Evolutionary conservation across 2,888 invertebrate genomes (phyloP).

Genomic region (Pemphredon lugubris): DNA sequence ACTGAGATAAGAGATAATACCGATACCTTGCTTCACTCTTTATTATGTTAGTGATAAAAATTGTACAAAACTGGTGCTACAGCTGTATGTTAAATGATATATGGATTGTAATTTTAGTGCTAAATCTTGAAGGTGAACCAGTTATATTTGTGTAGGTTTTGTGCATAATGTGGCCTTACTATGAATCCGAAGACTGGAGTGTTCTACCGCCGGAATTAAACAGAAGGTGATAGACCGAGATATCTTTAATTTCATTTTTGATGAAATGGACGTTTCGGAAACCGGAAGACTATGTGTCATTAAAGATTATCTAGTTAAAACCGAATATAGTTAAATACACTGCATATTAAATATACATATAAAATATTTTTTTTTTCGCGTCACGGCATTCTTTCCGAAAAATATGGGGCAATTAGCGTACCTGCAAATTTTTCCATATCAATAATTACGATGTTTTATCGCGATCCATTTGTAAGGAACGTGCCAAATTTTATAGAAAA

Average conservation of each 20-base stretch:
- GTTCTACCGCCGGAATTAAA: slow-evolving; percentile 92
- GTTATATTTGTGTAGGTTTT: slow-evolving; percentile 39
- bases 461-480: too few species aligned
- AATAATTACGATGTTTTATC: too few species aligned
- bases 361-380: too few species aligned
- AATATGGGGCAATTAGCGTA: too few species aligned
- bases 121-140: slow-evolving; percentile 30
- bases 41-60: slow-evolving; percentile 71
- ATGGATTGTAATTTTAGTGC: slow-evolving; percentile 52
- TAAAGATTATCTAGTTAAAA: too few species aligned
- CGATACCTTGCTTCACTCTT: slow-evolving; percentile 64
- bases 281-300: not conserved
- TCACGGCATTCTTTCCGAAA: too few species aligned
- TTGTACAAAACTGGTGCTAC: slow-evolving; percentile 48
- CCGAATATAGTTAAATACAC: too few species aligned
- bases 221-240: slow-evolving; percentile 85
- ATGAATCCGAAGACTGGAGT: slow-evolving; percentile 91
- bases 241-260: slow-evolving; percentile 1
- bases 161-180: slow-evolving; percentile 83
- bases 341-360: too few species aligned
- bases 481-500: too few species aligned
- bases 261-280: not conserved
- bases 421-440: too few species aligned
- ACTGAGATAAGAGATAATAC: slow-evolving; percentile 79
- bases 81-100: slow-evolving; percentile 55